A percentile compares a stretch with the other conserved stretches of the same genome.
Evolutionary conservation across 2,888 invertebrate genomes (phyloP).

Genomic region (Argyra leucocephala): DNA sequence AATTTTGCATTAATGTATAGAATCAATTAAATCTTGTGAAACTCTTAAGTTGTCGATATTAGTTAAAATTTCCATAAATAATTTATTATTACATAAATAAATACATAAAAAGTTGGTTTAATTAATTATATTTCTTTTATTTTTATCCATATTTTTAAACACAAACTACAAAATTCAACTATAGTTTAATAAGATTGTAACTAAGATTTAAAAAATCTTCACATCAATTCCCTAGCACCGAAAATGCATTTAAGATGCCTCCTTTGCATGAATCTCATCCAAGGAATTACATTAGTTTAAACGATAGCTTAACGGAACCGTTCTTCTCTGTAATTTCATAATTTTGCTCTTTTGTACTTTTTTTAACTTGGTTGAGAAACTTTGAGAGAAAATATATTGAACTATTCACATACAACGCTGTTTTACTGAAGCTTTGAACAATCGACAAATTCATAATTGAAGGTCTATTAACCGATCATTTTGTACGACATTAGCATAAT

Average conservation of each 20-base stretch:
- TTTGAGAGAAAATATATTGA: no score
- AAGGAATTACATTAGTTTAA: conserved; percentile 79
- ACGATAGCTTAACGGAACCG: conserved; percentile 88
- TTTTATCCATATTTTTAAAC: background rate
- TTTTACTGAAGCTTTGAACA: no score
- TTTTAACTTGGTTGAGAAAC: conserved; percentile 98
- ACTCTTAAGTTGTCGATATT: no score
- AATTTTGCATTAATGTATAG: no score
- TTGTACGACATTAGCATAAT: conserved; percentile 93
- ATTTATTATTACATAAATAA: no score
- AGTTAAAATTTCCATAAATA: no score
- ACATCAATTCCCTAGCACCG: conserved; percentile 97
- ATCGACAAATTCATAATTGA: conserved; percentile 86
- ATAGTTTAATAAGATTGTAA: background rate
- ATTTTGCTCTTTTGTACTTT: conserved; percentile 99
- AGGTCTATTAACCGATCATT: conserved; percentile 95
- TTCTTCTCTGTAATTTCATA: conserved; percentile 97
- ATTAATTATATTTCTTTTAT: no score
- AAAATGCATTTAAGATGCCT: conserved; percentile 97
- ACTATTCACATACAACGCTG: no score
- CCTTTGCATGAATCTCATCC: conserved; percentile 99
- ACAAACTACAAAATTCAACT: background rate
- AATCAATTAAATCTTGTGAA: no score
- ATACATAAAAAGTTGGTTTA: no score
- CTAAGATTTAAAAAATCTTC: conserved; percentile 33